Base-by-base conservation (phyloP, 2,797 vertebrate genomes). In the Acanthornis magna region DNA sequence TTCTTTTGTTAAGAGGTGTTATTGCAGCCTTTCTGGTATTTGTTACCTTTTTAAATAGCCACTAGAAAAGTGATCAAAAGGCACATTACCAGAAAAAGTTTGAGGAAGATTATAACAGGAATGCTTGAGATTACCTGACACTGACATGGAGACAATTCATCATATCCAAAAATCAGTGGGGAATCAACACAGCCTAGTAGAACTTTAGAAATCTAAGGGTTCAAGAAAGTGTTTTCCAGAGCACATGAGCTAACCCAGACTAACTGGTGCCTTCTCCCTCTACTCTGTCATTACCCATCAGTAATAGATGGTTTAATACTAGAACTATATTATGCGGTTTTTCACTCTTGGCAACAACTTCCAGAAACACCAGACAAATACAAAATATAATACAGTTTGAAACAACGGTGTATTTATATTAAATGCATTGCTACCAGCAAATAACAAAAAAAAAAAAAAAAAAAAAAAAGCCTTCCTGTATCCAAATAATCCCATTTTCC, bases 221-320 rank as follows among this genome's bases (percentile, higher is more conserved):
- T 97, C 93, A 97, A 91, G 93, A 91, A 94, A 96, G 94, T 96
- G 95, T 95, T 97, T 97, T 93, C 91, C 97, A 95, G 96, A 96
- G 95, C 75, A 90, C 95, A 97, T 97, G 96, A 98, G 92, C 97
- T 97, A 98, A 98, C 94, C 94, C 97, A 98, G 98, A 98, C 98
- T 97, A 98, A 97, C 97, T 96, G 97, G 98, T 97, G 97, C 97
- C 97, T 97, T 97, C 95, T 97, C 86, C 94, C 96, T 93, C 89
- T 96, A 77, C 96, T 97, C 96, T 97, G 96, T 98, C 96, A 98
- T 97, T 98, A 98, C 95, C 97, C 97, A 97, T 96, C 96, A 97
- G 96, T 96, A 98, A 98, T 97, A 97, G 96, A 96, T 83, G 91
- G 97, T 96, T 98, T 97, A 97, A 97, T 96, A 90, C 93, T 92